Evolutionary conservation across 1,140 invertebrate genomes (phyloP).

Genomic region (Zaprionus africanus): DNA sequence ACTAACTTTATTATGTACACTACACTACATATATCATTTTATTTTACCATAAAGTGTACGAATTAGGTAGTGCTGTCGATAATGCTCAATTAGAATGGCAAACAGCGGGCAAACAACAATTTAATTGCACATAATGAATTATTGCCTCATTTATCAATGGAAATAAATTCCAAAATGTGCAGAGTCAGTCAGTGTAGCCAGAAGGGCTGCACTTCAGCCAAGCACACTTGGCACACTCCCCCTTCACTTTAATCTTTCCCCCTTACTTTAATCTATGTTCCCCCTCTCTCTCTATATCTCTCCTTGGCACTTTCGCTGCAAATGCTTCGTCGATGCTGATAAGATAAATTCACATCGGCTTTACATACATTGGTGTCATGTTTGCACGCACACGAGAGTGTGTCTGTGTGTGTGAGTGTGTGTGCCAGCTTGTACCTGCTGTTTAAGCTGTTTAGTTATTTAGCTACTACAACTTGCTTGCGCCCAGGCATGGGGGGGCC

Average conservation of each 20-base stretch:
- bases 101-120: neutral
- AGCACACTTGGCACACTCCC: no score
- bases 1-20: neutral
- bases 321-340: constrained; percentile 19
- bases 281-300: neutral
- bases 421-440: neutral
- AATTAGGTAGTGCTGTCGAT: neutral
- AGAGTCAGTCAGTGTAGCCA: neutral
- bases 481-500: neutral
- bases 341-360: constrained; percentile 45
- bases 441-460: neutral
- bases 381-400: constrained; percentile 11
- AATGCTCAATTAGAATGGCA: no score
- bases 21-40: no score
- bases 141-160: neutral
- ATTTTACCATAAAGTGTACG: no score
- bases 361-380: constrained; percentile 39
- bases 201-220: no score
- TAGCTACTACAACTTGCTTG: constrained; percentile 31
- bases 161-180: neutral
- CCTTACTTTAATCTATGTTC: no score
- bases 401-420: neutral
- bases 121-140: neutral
- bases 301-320: constrained; percentile 31
- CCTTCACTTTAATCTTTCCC: no score